phyloP scores from a whole-genome alignment of 2,888 invertebrate species.

The Meta bourneti region DNA sequence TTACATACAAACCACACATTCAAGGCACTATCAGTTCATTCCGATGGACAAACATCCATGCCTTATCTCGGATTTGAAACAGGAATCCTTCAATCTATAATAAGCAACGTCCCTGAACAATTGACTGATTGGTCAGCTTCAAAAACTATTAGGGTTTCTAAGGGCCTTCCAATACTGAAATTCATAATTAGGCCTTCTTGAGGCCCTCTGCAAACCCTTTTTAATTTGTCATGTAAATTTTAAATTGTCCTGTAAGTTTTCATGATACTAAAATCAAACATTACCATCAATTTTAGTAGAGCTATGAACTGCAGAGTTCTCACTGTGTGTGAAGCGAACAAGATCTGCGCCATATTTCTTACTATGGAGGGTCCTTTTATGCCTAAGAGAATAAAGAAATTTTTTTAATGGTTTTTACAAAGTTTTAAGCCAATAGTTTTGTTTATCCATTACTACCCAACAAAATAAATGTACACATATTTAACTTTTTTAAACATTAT shows the following conservation, averaged over 20 bases:
- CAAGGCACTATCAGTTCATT: no score
- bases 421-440: no score
- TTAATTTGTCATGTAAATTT: neutral
- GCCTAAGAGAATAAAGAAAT: slow-evolving; percentile 81
- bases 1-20: no score
- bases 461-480: neutral
- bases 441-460: neutral
- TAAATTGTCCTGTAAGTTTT: neutral
- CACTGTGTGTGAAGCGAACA: slow-evolving; percentile 98
- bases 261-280: slow-evolving; percentile 19
- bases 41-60: no score
- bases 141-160: no score
- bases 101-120: no score
- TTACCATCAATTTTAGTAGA: slow-evolving; percentile 97
- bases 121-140: no score
- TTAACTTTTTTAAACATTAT: no score
- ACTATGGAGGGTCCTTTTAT: slow-evolving; percentile 97
- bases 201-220: neutral
- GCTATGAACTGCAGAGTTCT: slow-evolving; percentile 98
- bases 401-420: neutral
- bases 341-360: slow-evolving; percentile 99
- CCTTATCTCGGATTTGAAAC: no score
- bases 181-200: no score
- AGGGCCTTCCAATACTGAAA: no score
- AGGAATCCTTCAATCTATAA: no score